A percentile compares a stretch with the other conserved stretches of the same genome.
phyloP scores from a whole-genome alignment of 2,113 vertebrate species.

The Callochromis pleurospilus region DNA sequence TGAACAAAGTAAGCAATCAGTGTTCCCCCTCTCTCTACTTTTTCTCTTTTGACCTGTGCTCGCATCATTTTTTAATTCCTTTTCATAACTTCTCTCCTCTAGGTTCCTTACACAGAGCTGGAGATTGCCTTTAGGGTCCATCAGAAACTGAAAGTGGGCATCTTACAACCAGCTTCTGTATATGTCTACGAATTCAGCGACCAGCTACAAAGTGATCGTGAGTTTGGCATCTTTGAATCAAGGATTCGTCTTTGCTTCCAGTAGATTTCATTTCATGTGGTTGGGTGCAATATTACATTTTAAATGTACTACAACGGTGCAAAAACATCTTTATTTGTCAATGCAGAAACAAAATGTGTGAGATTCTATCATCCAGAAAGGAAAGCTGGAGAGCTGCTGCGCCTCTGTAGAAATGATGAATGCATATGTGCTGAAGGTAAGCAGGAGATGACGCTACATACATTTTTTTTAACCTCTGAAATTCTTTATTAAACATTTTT shows the following conservation, averaged over 20 bases:
- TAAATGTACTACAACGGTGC: neutral
- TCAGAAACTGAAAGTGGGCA: slow-evolving; percentile 63
- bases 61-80: neutral
- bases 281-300: neutral
- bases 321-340: neutral
- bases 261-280: neutral
- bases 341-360: slow-evolving; percentile 61
- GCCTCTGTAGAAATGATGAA: slow-evolving; percentile 47
- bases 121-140: slow-evolving; percentile 71
- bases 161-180: slow-evolving; percentile 77
- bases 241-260: neutral
- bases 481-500: neutral
- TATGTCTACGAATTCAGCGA: slow-evolving; percentile 80
- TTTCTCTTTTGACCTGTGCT: neutral
- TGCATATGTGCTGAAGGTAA: slow-evolving; percentile 72
- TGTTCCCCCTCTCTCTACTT: neutral
- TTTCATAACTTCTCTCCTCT: neutral
- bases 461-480: neutral
- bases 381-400: slow-evolving; percentile 40
- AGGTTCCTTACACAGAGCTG: slow-evolving; percentile 52
- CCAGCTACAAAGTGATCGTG: slow-evolving; percentile 9
- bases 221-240: neutral
- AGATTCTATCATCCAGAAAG: slow-evolving; percentile 73
- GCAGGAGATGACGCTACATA: neutral
- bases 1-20: slow-evolving; percentile 72